Evolutionary conservation across 2,888 invertebrate species (phyloP).

Genomic region (Sabatieria punctata): DNA sequence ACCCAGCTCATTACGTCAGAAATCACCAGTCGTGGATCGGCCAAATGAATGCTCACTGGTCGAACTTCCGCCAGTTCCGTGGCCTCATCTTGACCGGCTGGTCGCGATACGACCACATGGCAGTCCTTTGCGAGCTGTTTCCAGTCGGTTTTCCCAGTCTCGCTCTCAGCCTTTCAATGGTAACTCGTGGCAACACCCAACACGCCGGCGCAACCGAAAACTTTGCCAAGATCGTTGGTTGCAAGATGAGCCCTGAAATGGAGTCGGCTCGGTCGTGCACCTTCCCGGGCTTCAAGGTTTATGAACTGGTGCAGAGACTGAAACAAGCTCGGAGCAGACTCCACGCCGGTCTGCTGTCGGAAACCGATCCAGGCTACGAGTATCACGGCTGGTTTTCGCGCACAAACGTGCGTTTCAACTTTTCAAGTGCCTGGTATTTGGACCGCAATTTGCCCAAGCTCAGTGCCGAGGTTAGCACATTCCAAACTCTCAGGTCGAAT

Average conservation of each 20-base stretch:
- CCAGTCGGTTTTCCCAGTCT: slow-evolving; percentile 20
- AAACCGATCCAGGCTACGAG: neutral
- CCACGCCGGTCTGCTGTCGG: neutral
- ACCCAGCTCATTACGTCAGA: slow-evolving; percentile 31
- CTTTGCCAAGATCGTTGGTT: neutral
- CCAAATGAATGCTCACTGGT: slow-evolving; percentile 15
- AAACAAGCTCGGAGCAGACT: neutral
- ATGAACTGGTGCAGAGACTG: neutral
- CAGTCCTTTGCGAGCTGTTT: slow-evolving; percentile 34
- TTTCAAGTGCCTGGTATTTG: slow-evolving; percentile 7
- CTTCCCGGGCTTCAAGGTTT: slow-evolving; percentile 6
- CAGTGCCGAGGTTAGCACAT: neutral
- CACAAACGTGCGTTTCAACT: slow-evolving; percentile 1
- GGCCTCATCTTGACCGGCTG: slow-evolving; percentile 35
- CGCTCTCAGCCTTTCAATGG: neutral
- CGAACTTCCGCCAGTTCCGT: slow-evolving; percentile 17
- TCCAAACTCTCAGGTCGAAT: neutral
- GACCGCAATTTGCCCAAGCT: slow-evolving; percentile 2
- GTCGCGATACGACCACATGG: slow-evolving; percentile 36
- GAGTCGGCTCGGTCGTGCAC: slow-evolving; percentile 1
- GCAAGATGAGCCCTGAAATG: neutral
- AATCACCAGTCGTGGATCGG: slow-evolving; percentile 32
- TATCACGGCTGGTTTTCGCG: slow-evolving; percentile 8
- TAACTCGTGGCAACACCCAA: neutral
- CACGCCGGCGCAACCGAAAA: too few relatives aligned